Percentiles rank a stretch among this genome's conserved stretches.
Conservation (phyloP, 1,140 invertebrate genomes). For the Argopecten irradians region DNA sequence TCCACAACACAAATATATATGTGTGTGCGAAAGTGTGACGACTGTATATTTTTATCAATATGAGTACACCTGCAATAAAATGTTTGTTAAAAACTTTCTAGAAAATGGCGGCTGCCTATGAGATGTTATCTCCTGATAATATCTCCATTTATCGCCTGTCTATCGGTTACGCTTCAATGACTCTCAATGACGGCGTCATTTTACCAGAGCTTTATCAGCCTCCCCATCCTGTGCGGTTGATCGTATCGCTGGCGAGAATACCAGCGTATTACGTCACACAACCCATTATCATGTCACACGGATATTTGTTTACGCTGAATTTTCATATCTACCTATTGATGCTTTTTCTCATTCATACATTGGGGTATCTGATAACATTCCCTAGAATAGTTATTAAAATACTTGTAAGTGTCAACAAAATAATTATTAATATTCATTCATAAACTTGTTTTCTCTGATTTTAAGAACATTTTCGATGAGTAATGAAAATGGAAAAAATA, state of each 20-base stretch:
- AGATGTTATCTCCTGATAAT: background rate
- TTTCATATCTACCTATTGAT: background rate
- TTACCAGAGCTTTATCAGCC: background rate
- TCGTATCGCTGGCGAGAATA: background rate
- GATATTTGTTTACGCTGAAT: background rate
- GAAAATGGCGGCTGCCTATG: background rate
- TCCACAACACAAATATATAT: too few species aligned
- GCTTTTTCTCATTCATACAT: background rate
- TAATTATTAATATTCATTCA: background rate
- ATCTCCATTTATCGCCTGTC: background rate
- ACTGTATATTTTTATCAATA: too few species aligned
- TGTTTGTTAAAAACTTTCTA: background rate
- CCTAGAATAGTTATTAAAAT: background rate
- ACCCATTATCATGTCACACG: background rate
- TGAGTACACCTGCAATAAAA: too few species aligned
- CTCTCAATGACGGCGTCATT: background rate
- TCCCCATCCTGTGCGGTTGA: background rate
- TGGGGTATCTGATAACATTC: background rate
- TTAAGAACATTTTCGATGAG: background rate
- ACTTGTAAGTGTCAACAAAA: background rate
- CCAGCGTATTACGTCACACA: background rate
- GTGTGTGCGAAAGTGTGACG: too few species aligned
- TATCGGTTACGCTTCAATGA: background rate
- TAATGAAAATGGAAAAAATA: background rate
- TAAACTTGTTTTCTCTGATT: background rate